phyloP scores from a whole-genome alignment of 2,113 vertebrate genomes.

The Gasterosteus nipponicus region DNA sequence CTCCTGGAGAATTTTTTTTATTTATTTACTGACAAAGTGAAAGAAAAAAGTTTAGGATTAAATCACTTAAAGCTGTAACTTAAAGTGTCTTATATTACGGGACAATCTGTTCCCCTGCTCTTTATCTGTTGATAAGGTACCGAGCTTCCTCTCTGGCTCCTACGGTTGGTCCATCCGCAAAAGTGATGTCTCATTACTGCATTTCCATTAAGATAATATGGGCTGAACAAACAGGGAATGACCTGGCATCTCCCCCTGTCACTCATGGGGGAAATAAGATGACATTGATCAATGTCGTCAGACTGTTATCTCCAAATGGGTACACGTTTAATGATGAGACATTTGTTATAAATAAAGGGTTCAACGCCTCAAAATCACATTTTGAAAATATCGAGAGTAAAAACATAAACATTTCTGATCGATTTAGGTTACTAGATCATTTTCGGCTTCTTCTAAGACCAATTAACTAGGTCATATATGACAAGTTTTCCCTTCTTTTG shows the following conservation, averaged over 20 bases:
- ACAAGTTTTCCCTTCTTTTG: conserved; percentile 36
- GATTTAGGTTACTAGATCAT: background rate
- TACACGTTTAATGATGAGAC: background rate
- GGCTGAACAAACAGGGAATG: conserved; percentile 35
- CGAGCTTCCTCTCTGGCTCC: conserved; percentile 14
- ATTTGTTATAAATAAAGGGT: background rate
- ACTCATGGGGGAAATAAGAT: conserved; percentile 8
- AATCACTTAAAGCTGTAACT: conserved; percentile 3
- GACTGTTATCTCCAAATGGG: conserved; percentile 2
- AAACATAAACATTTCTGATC: background rate
- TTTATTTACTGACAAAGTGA: conserved; percentile 9
- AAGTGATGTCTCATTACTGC: conserved; percentile 58
- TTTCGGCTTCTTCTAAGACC: conserved; percentile 13
- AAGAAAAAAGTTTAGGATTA: conserved; percentile 10
- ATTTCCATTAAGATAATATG: conserved; percentile 68
- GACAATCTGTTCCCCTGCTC: conserved; percentile 9
- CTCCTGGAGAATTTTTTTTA: conserved; percentile 3
- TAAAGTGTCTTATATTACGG: conserved; percentile 19
- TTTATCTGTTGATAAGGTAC: conserved; percentile 54
- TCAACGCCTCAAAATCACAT: background rate
- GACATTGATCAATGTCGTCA: conserved; percentile 58
- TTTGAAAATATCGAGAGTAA: background rate
- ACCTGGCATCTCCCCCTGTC: conserved; percentile 26
- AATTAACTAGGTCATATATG: conserved; percentile 59
- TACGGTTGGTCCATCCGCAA: conserved; percentile 54